Evolutionary conservation across 2,797 vertebrate species (phyloP), one percentile per base, ranked within the genome.

Genomic region (Scleropages formosus): DNA sequence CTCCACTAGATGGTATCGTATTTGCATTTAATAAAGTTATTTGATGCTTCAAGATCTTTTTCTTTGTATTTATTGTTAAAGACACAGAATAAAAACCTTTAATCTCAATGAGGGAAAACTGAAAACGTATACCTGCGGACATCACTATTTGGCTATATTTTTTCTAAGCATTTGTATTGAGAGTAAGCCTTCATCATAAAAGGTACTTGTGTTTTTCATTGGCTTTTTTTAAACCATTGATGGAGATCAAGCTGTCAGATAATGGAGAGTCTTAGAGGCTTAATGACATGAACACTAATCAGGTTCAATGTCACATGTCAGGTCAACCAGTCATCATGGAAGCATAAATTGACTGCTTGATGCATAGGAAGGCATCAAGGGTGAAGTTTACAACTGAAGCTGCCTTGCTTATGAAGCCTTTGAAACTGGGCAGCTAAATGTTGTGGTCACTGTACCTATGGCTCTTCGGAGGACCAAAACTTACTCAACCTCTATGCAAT

Each of bases 1-100:
- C 56, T 73, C 76, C 63, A 73, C 60, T 59, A 73, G 31, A 80
- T 76, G 72, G 60, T 69, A 78, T 71, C 75, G 72, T 75, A 82
- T 84, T 80, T 78, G 67, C 77, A 80, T 78, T 79, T 75, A 63
- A 58, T 51, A 56, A 39, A 22, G 16, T 49, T 16, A 22, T 76
- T 67, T 76, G 66, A 51, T 47, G 53, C 47, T 56, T 62, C 24
- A 39, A 16, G 20, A 47, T 39, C 39, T 39, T 39, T 39, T 39
- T 2, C 6, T 31, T 39, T 6, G 31, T 2, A 39, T 39, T 39
- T 39, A 39, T 6, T 39, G 31, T 39, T 39, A 39, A 6, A 2
- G 31, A 31, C 39, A 39, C 31, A 6, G 39, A 39, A 2, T n/a
- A n/a, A 2, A 39, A 31, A 39, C 39, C 2, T 39, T 39, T 2